phyloP scores from a whole-genome alignment of 1,140 invertebrate species.

The Drosophila ironensis region DNA sequence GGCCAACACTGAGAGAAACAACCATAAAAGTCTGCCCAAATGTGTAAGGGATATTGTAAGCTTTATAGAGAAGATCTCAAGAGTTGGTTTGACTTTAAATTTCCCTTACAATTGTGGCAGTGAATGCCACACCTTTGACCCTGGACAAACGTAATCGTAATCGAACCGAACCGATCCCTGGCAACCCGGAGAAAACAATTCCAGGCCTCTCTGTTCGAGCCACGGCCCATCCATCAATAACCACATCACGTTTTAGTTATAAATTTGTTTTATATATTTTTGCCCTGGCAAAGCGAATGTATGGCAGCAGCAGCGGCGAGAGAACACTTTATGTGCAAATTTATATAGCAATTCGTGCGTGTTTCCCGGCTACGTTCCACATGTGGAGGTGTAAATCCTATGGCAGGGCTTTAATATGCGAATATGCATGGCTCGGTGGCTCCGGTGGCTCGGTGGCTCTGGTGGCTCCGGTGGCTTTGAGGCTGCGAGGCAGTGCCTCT shows the following conservation, averaged over 20 bases:
- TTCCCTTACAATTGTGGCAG: too few relatives aligned
- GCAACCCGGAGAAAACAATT: slow-evolving; percentile 31
- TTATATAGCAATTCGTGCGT: slow-evolving; percentile 44
- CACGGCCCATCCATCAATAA: slow-evolving; percentile 69
- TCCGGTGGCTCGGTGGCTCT: too few relatives aligned
- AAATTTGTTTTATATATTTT: slow-evolving; percentile 77
- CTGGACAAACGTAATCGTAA: background rate
- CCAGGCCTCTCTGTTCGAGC: too few relatives aligned
- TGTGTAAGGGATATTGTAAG: too few relatives aligned
- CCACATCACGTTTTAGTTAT: slow-evolving; percentile 76
- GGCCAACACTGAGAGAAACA: background rate
- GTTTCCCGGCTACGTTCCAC: background rate
- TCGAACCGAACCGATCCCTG: background rate
- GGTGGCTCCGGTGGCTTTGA: too few relatives aligned
- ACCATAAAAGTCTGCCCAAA: too few relatives aligned
- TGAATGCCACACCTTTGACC: slow-evolving; percentile 28
- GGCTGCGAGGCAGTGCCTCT: too few relatives aligned
- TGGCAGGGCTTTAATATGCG: slow-evolving; percentile 6
- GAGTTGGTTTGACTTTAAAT: too few relatives aligned
- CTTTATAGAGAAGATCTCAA: too few relatives aligned
- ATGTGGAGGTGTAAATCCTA: slow-evolving; percentile 42
- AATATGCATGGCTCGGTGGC: too few relatives aligned
- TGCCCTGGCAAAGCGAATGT: slow-evolving; percentile 27
- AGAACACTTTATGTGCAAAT: slow-evolving; percentile 55
- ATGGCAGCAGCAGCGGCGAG: too few relatives aligned